A percentile compares a stretch with the other conserved stretches of the same genome.
Evolutionary conservation across 2,888 invertebrate species (phyloP).

Genomic region (Clivina fossor): DNA sequence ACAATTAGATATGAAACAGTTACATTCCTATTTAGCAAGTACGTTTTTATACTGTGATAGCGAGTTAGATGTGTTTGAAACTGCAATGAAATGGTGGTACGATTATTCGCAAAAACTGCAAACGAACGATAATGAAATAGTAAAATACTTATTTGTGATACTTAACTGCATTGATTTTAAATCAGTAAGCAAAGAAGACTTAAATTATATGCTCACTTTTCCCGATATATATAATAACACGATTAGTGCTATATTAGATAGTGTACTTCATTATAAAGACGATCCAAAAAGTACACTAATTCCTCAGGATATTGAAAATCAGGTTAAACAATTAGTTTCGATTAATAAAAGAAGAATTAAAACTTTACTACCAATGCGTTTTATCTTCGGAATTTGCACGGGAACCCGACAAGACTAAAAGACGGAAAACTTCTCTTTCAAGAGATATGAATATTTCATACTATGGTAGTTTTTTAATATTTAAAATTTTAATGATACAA

Average conservation of each 20-base stretch:
- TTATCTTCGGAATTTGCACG: constrained; percentile 27
- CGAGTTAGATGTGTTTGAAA: constrained; percentile 50
- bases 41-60: constrained; percentile 44
- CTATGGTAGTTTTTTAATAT: constrained; percentile 32
- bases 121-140: constrained; percentile 25
- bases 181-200: constrained; percentile 39
- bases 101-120: constrained; percentile 41
- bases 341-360: constrained; percentile 2
- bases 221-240: constrained; percentile 44
- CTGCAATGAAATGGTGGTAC: constrained; percentile 50
- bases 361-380: constrained; percentile 19
- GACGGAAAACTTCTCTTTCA: constrained; percentile 11
- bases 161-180: constrained; percentile 48
- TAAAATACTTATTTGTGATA: constrained; percentile 42
- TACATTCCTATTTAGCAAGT: constrained; percentile 50
- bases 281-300: constrained; percentile 16
- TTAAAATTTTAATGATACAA: background rate
- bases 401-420: constrained; percentile 5
- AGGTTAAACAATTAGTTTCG: constrained; percentile 7
- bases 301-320: background rate
- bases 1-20: constrained; percentile 46
- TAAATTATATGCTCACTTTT: constrained; percentile 46
- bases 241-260: constrained; percentile 43
- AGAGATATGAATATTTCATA: constrained; percentile 19
- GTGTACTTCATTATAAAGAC: constrained; percentile 40